Evolutionary conservation across 2,797 vertebrate species (phyloP).

Genomic region (Melopsittacus undulatus): DNA sequence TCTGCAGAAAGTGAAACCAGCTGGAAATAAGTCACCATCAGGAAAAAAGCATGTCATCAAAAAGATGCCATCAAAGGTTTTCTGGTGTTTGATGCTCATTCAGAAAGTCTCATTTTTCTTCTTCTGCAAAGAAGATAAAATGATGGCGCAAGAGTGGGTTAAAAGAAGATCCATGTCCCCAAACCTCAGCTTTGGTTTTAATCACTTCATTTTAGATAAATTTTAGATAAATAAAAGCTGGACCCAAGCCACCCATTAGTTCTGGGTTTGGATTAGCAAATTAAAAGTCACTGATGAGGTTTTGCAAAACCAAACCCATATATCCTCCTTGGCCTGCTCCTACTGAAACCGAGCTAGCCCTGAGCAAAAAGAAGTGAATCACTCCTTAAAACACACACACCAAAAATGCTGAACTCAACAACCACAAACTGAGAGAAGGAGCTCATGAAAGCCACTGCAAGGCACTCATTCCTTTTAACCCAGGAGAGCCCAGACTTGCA

Average conservation of each 20-base stretch:
- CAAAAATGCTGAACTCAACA: slow-evolving; percentile 52
- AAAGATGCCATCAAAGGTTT: background rate
- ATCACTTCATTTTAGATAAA: background rate
- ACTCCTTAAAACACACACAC: background rate
- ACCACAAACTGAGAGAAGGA: background rate
- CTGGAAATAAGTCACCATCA: background rate
- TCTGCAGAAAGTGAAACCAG: background rate
- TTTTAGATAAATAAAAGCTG: background rate
- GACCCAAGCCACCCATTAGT: background rate
- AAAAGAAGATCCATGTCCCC: background rate
- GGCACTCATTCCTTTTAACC: background rate
- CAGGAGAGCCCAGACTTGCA: background rate
- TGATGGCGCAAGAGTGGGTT: background rate
- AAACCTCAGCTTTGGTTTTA: background rate
- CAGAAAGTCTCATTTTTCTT: background rate
- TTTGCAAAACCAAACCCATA: slow-evolving; percentile 39
- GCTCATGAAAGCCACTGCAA: background rate
- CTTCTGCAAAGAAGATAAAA: background rate
- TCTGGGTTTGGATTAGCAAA: slow-evolving; percentile 37
- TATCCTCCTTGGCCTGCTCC: slow-evolving; percentile 12
- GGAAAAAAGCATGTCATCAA: background rate
- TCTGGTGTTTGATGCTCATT: background rate
- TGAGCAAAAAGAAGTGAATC: slow-evolving; percentile 19
- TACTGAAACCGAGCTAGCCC: slow-evolving; percentile 16
- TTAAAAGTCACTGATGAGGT: slow-evolving; percentile 17